Evolutionary conservation across 92 coral and sea anemone genomes (phyloP).

Genomic region (Parazoanthus swiftii): DNA sequence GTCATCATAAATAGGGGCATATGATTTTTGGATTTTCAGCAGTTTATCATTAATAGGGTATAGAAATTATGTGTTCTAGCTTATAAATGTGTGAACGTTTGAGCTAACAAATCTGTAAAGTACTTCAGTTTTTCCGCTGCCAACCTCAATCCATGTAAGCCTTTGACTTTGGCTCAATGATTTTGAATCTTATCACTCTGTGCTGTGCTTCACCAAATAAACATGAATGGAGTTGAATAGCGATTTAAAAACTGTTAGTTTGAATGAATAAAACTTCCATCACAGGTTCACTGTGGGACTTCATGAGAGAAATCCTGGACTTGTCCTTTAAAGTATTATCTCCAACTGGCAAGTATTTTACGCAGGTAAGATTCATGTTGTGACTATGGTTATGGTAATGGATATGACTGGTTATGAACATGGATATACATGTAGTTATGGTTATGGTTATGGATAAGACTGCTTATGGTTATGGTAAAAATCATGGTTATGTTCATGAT

Average conservation of each 20-base stretch:
- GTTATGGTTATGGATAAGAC: not conserved
- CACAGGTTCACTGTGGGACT: conserved; percentile 79
- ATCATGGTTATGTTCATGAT: not conserved
- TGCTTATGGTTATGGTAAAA: not conserved
- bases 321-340: conserved; percentile 71
- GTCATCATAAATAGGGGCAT: too few relatives aligned
- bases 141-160: too few relatives aligned
- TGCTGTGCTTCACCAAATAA: too few relatives aligned
- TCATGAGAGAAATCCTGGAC: conserved; percentile 68
- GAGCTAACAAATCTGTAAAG: too few relatives aligned
- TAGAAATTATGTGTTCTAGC: too few relatives aligned
- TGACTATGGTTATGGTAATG: not conserved
- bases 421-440: not conserved
- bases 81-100: too few relatives aligned
- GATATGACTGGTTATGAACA: not conserved
- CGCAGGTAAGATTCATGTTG: conserved; percentile 55
- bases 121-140: too few relatives aligned
- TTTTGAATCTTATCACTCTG: too few relatives aligned
- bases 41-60: too few relatives aligned
- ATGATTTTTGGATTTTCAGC: too few relatives aligned
- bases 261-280: not conserved
- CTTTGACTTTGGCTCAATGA: too few relatives aligned
- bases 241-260: not conserved
- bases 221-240: too few relatives aligned
- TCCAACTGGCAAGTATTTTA: conserved; percentile 68